These are phyloP conservation scores for Eulemur macaco DNA, from an alignment of 2,113 vertebrate genomes.

Conservation along the genomic window DNA sequence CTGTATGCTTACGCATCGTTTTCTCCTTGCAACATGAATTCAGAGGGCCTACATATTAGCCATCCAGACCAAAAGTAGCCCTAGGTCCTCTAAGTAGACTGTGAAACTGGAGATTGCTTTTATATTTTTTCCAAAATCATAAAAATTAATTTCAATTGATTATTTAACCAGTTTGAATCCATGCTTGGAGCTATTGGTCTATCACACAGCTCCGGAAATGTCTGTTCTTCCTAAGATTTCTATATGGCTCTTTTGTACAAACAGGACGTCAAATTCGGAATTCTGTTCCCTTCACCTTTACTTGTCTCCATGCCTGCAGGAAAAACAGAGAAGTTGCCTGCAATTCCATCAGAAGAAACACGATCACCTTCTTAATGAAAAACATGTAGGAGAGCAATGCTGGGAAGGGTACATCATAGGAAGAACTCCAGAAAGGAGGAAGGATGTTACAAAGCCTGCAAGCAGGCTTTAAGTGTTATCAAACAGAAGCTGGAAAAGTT, in stretches of 20 bases:
- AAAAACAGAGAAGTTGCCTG: background rate
- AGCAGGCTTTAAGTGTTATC: background rate
- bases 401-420: background rate
- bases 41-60: background rate
- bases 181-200: background rate
- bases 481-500: background rate
- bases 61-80: background rate
- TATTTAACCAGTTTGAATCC: background rate
- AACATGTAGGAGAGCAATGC: background rate
- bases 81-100: too few relatives aligned
- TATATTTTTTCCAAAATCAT: background rate
- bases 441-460: background rate
- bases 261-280: background rate
- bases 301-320: background rate
- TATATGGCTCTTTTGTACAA: too few relatives aligned
- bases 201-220: background rate
- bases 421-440: background rate
- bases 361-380: background rate
- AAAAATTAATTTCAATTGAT: background rate
- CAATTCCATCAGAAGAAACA: background rate
- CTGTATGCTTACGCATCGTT: fast-evolving
- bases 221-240: background rate
- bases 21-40: fast-evolving
- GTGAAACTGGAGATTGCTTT: background rate
- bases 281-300: background rate